A percentile compares a stretch with the other conserved stretches of the same genome.
Evolutionary conservation across 2,888 invertebrate genomes (phyloP).

Genomic region (Metellina segmentata): DNA sequence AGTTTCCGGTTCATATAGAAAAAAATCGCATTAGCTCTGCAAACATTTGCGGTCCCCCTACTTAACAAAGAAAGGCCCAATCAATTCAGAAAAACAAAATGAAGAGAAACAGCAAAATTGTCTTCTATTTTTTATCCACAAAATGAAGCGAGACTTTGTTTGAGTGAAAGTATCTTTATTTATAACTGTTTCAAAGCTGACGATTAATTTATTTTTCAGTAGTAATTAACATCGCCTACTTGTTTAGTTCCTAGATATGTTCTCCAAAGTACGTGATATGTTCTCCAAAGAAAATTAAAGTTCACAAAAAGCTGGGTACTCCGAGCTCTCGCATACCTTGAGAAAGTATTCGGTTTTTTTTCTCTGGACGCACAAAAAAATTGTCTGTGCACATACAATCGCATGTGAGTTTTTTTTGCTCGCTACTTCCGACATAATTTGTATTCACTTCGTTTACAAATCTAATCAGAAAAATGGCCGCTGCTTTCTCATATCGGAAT

Average conservation of each 20-base stretch:
- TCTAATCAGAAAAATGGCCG: not conserved
- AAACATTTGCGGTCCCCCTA: conserved; percentile 18
- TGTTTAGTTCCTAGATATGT: not conserved
- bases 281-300: not conserved
- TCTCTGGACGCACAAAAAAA: not conserved
- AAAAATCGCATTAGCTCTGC: not conserved
- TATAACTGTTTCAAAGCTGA: not conserved
- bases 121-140: not conserved
- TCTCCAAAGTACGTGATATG: not conserved
- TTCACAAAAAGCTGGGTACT: not conserved
- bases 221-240: not conserved
- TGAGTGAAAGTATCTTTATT: not conserved
- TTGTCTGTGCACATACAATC: not conserved
- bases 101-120: not conserved
- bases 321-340: not conserved
- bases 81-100: not conserved
- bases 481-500: not conserved
- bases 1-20: not conserved
- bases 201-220: conserved; percentile 16
- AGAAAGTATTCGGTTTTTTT: not conserved
- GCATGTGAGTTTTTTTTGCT: not conserved
- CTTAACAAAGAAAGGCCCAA: conserved; percentile 11
- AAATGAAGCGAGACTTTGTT: not conserved
- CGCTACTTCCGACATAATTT: not conserved
- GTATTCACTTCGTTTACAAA: not conserved